A percentile compares a stretch with the other conserved stretches of the same genome.
Conservation (phyloP, 2,888 invertebrate genomes). For the Idaea straminata region DNA sequence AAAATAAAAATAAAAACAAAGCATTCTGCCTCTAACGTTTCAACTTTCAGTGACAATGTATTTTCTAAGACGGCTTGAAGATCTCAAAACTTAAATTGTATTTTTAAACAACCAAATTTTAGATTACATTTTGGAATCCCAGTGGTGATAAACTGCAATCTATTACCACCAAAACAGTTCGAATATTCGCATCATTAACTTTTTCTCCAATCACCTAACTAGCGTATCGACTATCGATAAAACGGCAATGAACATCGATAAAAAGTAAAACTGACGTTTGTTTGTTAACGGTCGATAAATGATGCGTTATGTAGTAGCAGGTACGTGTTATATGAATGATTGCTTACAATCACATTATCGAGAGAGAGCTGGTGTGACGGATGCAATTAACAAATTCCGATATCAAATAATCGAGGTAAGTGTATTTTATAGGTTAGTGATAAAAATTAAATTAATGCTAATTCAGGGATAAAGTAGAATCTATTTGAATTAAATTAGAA, state of each 20-base stretch:
- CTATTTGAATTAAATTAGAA: too few relatives aligned
- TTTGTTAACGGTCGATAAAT: constrained; percentile 2
- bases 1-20: too few relatives aligned
- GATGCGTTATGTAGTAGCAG: neutral
- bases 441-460: too few relatives aligned
- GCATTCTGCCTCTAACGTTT: too few relatives aligned
- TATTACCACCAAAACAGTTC: neutral
- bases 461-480: too few relatives aligned
- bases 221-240: constrained; percentile 4
- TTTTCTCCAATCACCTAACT: neutral
- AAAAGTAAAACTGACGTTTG: constrained; percentile 2
- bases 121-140: neutral
- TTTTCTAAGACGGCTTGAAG: neutral
- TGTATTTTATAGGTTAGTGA: neutral
- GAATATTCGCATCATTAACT: neutral
- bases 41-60: too few relatives aligned
- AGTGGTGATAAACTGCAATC: neutral
- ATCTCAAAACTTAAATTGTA: neutral
- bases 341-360: constrained; percentile 42
- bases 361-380: constrained; percentile 39
- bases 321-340: constrained; percentile 15
- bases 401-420: constrained; percentile 20
- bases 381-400: constrained; percentile 36
- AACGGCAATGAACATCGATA: neutral
- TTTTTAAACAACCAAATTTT: neutral